Evolutionary conservation across 2,888 invertebrate species (phyloP).

Genomic region (Magallana nippona): DNA sequence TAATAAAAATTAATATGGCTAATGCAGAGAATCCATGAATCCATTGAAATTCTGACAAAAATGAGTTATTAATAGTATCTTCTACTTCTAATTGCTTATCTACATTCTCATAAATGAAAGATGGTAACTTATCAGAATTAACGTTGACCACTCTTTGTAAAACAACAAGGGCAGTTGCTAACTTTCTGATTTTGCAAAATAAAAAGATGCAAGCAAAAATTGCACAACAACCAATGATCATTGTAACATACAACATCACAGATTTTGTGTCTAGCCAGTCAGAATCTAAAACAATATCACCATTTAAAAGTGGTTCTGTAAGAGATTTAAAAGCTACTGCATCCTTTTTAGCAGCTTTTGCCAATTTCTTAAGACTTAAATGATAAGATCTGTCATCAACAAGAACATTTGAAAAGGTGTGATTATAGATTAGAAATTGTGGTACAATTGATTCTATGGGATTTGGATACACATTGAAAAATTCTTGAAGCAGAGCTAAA

Average conservation of each 20-base stretch:
- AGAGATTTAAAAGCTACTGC: conserved; percentile 28
- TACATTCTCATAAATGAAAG: conserved; percentile 24
- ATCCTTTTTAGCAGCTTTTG: conserved; percentile 38
- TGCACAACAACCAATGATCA: conserved; percentile 16
- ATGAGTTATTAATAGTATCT: not conserved
- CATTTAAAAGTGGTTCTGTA: conserved; percentile 37
- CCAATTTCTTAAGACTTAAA: not conserved
- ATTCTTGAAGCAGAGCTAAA: not conserved
- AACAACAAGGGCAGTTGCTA: conserved; percentile 19
- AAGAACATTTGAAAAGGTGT: not conserved
- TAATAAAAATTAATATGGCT: conserved; percentile 11
- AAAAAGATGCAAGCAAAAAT: not conserved
- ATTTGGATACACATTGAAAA: conserved; percentile 14
- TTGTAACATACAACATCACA: conserved; percentile 16
- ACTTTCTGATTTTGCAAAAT: conserved; percentile 37
- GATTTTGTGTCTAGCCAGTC: conserved; percentile 40
- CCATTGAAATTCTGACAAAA: conserved; percentile 34
- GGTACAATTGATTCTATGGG: conserved; percentile 8
- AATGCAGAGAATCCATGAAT: conserved; percentile 26
- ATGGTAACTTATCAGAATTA: conserved; percentile 16
- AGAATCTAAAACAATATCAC: conserved; percentile 7
- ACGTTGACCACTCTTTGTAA: conserved; percentile 15
- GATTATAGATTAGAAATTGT: conserved; percentile 23
- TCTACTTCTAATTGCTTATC: not conserved
- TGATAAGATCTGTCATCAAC: not conserved